Evolutionary conservation across 2,797 vertebrate species (phyloP).

Genomic region (Falco cherrug): DNA sequence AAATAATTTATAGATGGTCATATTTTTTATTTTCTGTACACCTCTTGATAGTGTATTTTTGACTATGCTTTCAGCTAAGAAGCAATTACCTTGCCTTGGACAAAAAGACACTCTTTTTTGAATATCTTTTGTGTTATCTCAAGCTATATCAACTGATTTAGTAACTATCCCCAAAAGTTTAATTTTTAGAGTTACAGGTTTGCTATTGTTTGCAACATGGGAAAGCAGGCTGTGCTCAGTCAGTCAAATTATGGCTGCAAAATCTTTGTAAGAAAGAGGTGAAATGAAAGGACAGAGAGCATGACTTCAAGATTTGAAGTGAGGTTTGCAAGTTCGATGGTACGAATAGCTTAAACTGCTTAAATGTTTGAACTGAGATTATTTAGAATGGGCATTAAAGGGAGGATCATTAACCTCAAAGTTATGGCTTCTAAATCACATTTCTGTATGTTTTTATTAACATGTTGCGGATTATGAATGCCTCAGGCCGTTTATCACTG

Average conservation of each 20-base stretch:
- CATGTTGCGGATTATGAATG: not conserved
- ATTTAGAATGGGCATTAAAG: not conserved
- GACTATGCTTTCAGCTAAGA: not conserved
- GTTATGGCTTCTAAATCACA: not conserved
- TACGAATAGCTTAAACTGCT: not conserved
- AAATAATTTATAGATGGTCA: not conserved
- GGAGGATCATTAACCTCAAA: not conserved
- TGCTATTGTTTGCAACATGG: not conserved
- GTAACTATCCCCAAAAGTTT: not conserved
- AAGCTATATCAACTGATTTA: not conserved
- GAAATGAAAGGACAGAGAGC: not conserved
- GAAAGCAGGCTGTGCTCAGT: not conserved
- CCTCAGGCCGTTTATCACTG: not conserved
- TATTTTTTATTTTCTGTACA: not conserved
- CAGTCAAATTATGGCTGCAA: not conserved
- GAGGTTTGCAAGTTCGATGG: not conserved
- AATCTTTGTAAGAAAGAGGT: not conserved
- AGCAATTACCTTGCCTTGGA: not conserved
- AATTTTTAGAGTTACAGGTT: not conserved
- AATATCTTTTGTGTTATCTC: not conserved
- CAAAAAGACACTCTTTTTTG: not conserved
- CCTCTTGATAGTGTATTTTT: not conserved
- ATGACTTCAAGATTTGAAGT: not conserved
- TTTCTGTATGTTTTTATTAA: not conserved
- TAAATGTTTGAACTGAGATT: not conserved